Percentiles rank a stretch among this genome's conserved stretches.
Conservation (phyloP, 2,888 invertebrate genomes). For the Trichopria drosophilae region DNA sequence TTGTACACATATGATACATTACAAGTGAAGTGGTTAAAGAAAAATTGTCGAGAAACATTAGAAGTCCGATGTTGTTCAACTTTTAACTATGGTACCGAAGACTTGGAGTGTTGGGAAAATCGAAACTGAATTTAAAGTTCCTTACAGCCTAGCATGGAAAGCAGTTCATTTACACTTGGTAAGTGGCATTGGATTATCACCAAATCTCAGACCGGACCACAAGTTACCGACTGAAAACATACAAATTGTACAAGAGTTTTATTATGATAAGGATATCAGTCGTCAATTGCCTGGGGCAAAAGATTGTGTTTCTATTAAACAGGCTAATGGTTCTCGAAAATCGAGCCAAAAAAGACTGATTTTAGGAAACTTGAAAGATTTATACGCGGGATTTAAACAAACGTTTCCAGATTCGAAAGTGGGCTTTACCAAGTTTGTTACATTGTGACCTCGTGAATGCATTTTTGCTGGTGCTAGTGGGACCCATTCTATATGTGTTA, state of each 20-base stretch:
- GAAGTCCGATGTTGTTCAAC: background rate
- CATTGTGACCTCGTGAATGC: no score
- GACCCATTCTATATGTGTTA: no score
- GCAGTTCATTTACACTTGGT: background rate
- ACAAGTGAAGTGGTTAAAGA: no score
- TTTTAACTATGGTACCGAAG: slow-evolving; percentile 5
- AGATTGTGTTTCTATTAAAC: slow-evolving; percentile 3
- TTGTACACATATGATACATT: no score
- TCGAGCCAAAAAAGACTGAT: no score
- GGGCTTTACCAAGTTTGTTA: background rate
- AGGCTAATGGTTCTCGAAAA: background rate
- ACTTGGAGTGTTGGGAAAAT: background rate
- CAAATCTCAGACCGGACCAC: background rate
- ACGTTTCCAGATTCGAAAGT: background rate
- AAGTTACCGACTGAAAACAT: slow-evolving; percentile 1
- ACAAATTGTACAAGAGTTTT: background rate
- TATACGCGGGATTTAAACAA: background rate
- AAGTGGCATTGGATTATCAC: slow-evolving; percentile 1
- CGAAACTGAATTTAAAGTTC: slow-evolving; percentile 4
- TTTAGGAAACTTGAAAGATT: no score
- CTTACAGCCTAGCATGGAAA: slow-evolving; percentile 1
- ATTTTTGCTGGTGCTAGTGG: no score
- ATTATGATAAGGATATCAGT: slow-evolving; percentile 2
- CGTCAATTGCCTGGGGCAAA: slow-evolving; percentile 2
- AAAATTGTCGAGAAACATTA: background rate